A percentile compares a stretch with the other conserved stretches of the same genome.
phyloP scores from a whole-genome alignment of 2,113 vertebrate genomes.

The Circaetus cinerascens region DNA sequence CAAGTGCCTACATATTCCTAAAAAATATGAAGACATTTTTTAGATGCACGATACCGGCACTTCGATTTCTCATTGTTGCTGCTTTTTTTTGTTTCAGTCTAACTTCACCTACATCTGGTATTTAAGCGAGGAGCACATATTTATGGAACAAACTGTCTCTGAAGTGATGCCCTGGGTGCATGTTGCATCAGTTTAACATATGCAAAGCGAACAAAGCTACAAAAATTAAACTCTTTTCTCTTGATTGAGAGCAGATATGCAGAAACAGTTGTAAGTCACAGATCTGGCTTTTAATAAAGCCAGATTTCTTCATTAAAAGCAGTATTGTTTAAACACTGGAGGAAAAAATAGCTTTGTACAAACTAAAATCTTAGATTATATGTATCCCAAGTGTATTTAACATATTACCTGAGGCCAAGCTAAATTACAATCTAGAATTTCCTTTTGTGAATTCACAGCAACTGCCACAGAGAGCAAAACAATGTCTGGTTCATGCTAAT shows the following conservation, averaged over 20 bases:
- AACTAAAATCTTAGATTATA: slow-evolving; percentile 51
- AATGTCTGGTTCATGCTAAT: slow-evolving; percentile 47
- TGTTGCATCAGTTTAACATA: slow-evolving; percentile 66
- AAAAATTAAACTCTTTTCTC: slow-evolving; percentile 60
- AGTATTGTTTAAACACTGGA: slow-evolving; percentile 68
- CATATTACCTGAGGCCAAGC: slow-evolving; percentile 68
- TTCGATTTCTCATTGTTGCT: background rate
- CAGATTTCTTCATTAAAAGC: slow-evolving; percentile 78
- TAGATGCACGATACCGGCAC: background rate
- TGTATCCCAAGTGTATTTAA: slow-evolving; percentile 65
- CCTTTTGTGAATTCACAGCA: slow-evolving; percentile 56
- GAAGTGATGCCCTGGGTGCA: slow-evolving; percentile 63
- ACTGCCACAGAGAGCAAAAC: slow-evolving; percentile 44
- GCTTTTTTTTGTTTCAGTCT: background rate
- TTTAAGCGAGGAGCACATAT: slow-evolving; percentile 59
- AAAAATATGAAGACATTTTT: background rate
- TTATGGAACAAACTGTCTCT: slow-evolving; percentile 56
- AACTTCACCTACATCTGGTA: slow-evolving; percentile 68
- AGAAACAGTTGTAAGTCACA: slow-evolving; percentile 66
- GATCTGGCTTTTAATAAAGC: slow-evolving; percentile 73
- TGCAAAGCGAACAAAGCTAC: slow-evolving; percentile 64
- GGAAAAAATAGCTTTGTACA: slow-evolving; percentile 40
- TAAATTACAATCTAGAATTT: slow-evolving; percentile 67
- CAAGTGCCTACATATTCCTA: background rate
- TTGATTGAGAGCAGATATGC: slow-evolving; percentile 76